phyloP scores from a whole-genome alignment of 2,888 invertebrate species.

The Drosophila atripex region DNA sequence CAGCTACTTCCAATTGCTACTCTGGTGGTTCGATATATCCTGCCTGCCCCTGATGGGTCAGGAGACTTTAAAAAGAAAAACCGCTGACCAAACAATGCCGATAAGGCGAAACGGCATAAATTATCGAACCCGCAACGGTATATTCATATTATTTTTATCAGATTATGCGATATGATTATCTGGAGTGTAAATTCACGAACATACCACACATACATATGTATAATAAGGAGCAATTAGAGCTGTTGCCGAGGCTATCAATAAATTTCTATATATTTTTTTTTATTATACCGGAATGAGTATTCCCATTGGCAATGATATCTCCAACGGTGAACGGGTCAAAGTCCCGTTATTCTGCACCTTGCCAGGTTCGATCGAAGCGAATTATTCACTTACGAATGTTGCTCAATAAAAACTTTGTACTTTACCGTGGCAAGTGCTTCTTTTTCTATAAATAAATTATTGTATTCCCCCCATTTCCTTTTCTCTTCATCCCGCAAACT shows the following conservation, averaged over 20 bases:
- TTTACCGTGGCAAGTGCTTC: constrained; percentile 25
- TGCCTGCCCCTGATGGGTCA: neutral
- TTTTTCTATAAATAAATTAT: constrained; percentile 37
- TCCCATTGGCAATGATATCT: constrained; percentile 41
- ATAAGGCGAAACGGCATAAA: constrained; percentile 48
- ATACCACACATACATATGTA: constrained; percentile 9
- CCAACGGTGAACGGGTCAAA: constrained; percentile 38
- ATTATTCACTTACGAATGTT: constrained; percentile 44
- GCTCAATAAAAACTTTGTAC: constrained; percentile 60
- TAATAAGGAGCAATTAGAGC: constrained; percentile 32
- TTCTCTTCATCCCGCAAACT: neutral
- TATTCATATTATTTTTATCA: constrained; percentile 50
- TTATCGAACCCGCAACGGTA: constrained; percentile 55
- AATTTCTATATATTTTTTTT: constrained; percentile 29
- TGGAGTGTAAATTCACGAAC: constrained; percentile 25
- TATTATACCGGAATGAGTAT: constrained; percentile 34
- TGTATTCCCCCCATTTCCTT: neutral
- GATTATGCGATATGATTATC: constrained; percentile 52
- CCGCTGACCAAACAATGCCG: constrained; percentile 42
- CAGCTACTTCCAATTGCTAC: too few species aligned
- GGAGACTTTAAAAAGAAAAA: neutral
- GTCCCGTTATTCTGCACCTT: constrained; percentile 23
- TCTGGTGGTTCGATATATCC: constrained; percentile 10
- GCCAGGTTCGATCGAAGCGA: constrained; percentile 44
- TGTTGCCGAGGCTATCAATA: constrained; percentile 47